A percentile compares a stretch with the other conserved stretches of the same genome.
Evolutionary conservation across 2,888 invertebrate genomes (phyloP).

Genomic region (Chrysolina oricalcia): DNA sequence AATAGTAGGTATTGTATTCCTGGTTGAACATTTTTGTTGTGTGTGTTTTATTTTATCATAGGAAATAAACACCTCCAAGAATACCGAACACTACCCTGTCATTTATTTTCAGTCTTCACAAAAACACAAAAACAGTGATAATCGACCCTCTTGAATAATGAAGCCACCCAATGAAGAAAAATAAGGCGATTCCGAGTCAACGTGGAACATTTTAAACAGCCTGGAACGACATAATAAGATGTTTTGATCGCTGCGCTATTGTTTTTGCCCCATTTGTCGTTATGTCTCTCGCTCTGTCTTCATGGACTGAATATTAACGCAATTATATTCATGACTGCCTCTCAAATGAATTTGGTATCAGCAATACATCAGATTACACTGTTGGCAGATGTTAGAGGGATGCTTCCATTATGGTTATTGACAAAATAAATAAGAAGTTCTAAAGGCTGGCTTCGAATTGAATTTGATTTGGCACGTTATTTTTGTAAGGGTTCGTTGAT

Average conservation of each 20-base stretch:
- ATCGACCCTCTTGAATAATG: constrained; percentile 6
- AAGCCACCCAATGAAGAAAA: constrained; percentile 17
- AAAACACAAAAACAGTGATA: constrained; percentile 17
- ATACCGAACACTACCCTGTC: neutral
- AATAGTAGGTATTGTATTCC: too few relatives aligned
- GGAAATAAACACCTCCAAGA: neutral
- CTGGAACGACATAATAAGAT: constrained; percentile 56
- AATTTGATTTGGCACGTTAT: too few relatives aligned
- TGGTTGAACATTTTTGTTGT: neutral
- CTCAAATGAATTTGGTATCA: constrained; percentile 33
- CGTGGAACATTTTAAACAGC: constrained; percentile 36
- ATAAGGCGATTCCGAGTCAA: constrained; percentile 17
- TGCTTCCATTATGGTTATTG: neutral
- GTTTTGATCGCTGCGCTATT: constrained; percentile 62
- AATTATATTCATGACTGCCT: constrained; percentile 44
- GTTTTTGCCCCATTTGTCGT: constrained; percentile 67
- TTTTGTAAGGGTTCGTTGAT: too few relatives aligned
- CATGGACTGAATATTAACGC: constrained; percentile 68
- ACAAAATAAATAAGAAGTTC: too few relatives aligned
- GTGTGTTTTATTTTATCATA: neutral
- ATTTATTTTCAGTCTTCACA: neutral
- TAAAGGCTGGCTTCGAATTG: too few relatives aligned
- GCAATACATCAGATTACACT: constrained; percentile 38
- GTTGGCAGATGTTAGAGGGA: constrained; percentile 23
- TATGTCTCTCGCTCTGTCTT: constrained; percentile 60